Evolutionary conservation across 2,113 vertebrate genomes (phyloP), one percentile per base, ranked within the genome.

Genomic region (Blennius ocellaris): DNA sequence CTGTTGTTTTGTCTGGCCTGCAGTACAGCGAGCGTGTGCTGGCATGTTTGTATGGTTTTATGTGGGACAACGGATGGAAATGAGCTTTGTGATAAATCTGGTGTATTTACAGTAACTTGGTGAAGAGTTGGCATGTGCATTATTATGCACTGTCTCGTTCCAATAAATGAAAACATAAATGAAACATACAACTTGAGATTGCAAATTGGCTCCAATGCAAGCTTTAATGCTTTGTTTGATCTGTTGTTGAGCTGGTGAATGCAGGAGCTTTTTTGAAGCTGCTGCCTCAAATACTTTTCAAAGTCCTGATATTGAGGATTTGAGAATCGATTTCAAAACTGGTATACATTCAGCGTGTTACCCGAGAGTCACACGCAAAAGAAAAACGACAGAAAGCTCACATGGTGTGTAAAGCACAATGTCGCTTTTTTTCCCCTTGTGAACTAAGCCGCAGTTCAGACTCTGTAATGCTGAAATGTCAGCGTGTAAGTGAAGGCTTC

Each of bases 401-500:
- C 21, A 40, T 9, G 9, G 1, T 5, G 8, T 61, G 7, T 8
- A 30, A 30, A 30, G 21, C 21, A 43, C 41, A 5, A 43, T 8
- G 41, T 43, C 41, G 6, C 7, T 30, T 30, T 30, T 30, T 30
- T 30, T 30, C 21, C 4, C 4, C 21, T 4, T 30, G 21, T 30
- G 21, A 30, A 30, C 21, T 43, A 38, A 63, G 11, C 8, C 41
- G n/a, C 39, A 58, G 15, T 21, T 57, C 16, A 17, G 36, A 57
- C 17, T 48, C 12, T 53, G 58, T 72, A 73, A 69, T 52, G 47
- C 65, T 65, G 63, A 82, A 73, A 56, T 69, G 63, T 62, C 63
- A 58, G 6, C 52, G 48, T 66, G 47, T 43, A 47, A 30, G 50
- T 59, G 7, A 69, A 67, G 55, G 38, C 69, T 38, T 17, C 39